Base-by-base conservation (phyloP, 2,797 vertebrate species). In the Dryobates pubescens region DNA sequence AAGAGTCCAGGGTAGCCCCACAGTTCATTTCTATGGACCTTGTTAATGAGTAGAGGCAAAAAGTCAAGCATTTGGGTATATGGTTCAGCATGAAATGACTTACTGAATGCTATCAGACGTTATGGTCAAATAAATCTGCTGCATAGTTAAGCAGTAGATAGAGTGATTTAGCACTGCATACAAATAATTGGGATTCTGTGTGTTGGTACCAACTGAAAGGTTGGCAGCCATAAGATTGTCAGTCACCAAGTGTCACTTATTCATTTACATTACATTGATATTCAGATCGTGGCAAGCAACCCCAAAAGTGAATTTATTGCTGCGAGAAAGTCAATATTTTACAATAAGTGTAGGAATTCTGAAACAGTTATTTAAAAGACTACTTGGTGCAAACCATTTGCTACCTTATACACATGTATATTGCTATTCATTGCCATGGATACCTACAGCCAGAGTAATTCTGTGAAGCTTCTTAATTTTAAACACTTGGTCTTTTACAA, bases 241-340 rank as follows among this genome's bases (percentile, higher is more conserved):
- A 95, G 34, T 96, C 93, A 92, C n/a, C 0, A 1, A 79, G 62
- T 71, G 82, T 82, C 71, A 77, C 59, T 93, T 92, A 88, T 92
- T 95, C 94, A 95, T 97, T 97, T 97, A 45, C 87, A 97, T 96
- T 69, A 45, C 76, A 95, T 97, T 96, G 91, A 71, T 93, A 97
- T 97, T 97, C 97, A 92, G 75, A 67, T 13, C 47, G 92, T 53
- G 41, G 63, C 75, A 82, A 79, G 67, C 83, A 94, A 93, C 82
- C 23, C 16, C 17, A 94, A 96, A 96, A 97, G 94, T 91, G 90
- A 97, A 97, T 97, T 93, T 96, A 96, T 93, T 92, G 83, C 88
- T 86, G 62, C 5, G 0, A 96, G 88, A 96, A 97, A 97, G 96
- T 97, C 97, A 98, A 96, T 97, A 97, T 95, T 97, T 97, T 93